Base-by-base conservation (phyloP, 1,140 invertebrate species). In the Aphelenchoides fujianensis region DNA sequence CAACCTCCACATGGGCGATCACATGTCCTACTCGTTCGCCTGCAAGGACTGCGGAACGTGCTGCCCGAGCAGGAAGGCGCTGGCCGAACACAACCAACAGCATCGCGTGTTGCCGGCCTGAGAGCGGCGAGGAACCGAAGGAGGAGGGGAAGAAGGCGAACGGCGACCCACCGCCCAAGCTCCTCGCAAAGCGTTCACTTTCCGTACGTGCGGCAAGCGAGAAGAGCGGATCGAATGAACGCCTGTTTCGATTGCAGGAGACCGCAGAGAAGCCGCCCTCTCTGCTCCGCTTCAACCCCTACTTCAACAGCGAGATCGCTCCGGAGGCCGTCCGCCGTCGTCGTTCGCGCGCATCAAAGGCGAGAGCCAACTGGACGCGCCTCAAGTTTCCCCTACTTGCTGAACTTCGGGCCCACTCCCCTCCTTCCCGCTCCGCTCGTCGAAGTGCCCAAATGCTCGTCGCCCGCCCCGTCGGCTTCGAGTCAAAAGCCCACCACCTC, bases 21-120 rank as follows among this genome's bases (percentile, higher is more conserved):
- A 79, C 67, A 73, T 68, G n/a, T 78, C 73, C 12, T 74, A 68
- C 37, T 68, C 76, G 30, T 79, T 78, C 55, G 79, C 76, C 32
- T 79, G 78, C 69, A 79, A 79, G 48, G 78, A 79, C 36, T 79
- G 78, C 32, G 78, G 78, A 3, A 55, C 69, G n/a, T 79, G 79
- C 54, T 79, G 80, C 69, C 64, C 74, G 5, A 76, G 59, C 36
- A 35, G 78, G 23, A 79, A 79, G 70, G 48, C 76, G 1, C 62
- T 79, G n/a, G 76, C 78, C 9, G 72, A 76, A 34, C 78, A 79
- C 48, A 80, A 79, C 48, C 74, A 73, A 63, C 68, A 66, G 2
- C 78, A 79, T 62, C 7, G 77, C 37, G 72, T 75, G n/a, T n/a
- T n/a, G n/a, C n/a, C n/a, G n/a, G n/a, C n/a, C n/a, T n/a, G n/a